These are phyloP conservation scores for Glaucopsyche alexis DNA, from an alignment of 2,888 invertebrate genomes.

Conservation along the genomic window DNA sequence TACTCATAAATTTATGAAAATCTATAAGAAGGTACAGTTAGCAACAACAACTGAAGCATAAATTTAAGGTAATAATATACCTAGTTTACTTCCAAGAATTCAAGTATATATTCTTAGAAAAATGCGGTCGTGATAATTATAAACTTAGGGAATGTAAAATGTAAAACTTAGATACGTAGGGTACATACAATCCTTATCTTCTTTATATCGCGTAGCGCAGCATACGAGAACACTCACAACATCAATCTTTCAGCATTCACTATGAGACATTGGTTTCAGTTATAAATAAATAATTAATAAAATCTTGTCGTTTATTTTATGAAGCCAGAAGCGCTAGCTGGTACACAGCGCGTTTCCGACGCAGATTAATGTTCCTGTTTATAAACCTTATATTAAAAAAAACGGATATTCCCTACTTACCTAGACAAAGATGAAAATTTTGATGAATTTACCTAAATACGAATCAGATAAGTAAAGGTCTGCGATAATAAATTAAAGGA, in stretches of 20 bases:
- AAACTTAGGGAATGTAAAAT: not conserved
- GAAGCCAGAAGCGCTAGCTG: not conserved
- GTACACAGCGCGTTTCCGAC: not conserved
- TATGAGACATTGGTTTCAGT: not conserved
- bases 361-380: not conserved
- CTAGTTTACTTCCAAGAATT: not conserved
- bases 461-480: not conserved
- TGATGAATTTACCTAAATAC: not conserved
- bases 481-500: not conserved
- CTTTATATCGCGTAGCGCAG: conserved; percentile 22
- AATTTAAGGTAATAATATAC: not conserved
- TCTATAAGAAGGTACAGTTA: not conserved
- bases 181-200: conserved; percentile 11
- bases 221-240: not conserved
- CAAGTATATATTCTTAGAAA: not conserved
- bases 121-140: not conserved
- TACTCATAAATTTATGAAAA: no score
- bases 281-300: not conserved
- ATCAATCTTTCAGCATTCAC: conserved; percentile 16
- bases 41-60: no score
- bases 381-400: not conserved
- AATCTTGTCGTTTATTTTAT: not conserved
- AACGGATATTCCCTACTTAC: no score
- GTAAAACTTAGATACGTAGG: no score
- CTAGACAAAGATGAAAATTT: not conserved